Conservation (phyloP, 2,797 vertebrate species). For the Gambusia yucatana region DNA sequence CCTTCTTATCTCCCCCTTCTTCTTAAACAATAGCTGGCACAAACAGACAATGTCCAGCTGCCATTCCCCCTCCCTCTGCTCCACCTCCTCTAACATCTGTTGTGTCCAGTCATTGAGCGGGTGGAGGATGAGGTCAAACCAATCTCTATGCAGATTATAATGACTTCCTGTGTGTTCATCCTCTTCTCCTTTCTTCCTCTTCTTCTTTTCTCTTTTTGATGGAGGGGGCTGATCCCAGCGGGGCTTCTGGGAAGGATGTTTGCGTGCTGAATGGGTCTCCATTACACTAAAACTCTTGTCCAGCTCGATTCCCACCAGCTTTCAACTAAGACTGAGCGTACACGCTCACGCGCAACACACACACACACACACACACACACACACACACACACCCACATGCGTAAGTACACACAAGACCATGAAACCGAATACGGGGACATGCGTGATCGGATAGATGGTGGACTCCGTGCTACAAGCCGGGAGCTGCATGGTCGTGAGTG, state of each 20-base stretch:
- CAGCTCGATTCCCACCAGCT: constrained; percentile 61
- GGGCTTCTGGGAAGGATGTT: constrained; percentile 58
- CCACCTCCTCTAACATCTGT: constrained; percentile 80
- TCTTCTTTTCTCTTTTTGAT: constrained; percentile 35
- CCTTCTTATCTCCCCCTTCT: constrained; percentile 11
- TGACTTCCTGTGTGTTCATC: constrained; percentile 71
- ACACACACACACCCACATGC: fast-evolving
- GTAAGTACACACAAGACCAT: constrained; percentile 2
- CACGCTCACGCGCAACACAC: constrained; percentile 11
- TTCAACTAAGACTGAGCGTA: constrained; percentile 25
- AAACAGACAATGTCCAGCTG: constrained; percentile 81
- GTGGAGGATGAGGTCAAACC: constrained; percentile 69
- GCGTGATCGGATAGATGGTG: constrained; percentile 3
- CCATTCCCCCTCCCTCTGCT: constrained; percentile 43
- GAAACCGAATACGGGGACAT: not conserved
- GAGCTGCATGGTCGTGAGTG: constrained; percentile 16
- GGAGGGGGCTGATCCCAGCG: constrained; percentile 26
- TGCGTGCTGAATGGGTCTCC: constrained; percentile 63
- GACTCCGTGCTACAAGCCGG: constrained; percentile 11
- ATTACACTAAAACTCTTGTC: constrained; percentile 60
- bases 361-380: not conserved
- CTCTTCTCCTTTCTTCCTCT: constrained; percentile 8
- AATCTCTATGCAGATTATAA: constrained; percentile 72
- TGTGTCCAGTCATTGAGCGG: constrained; percentile 72
- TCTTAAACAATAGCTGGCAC: constrained; percentile 66